A percentile compares a stretch with the other conserved stretches of the same genome.
These are phyloP conservation scores for Colletes gigas DNA, from an alignment of 1,140 invertebrate genomes.

Conservation along the genomic window DNA sequence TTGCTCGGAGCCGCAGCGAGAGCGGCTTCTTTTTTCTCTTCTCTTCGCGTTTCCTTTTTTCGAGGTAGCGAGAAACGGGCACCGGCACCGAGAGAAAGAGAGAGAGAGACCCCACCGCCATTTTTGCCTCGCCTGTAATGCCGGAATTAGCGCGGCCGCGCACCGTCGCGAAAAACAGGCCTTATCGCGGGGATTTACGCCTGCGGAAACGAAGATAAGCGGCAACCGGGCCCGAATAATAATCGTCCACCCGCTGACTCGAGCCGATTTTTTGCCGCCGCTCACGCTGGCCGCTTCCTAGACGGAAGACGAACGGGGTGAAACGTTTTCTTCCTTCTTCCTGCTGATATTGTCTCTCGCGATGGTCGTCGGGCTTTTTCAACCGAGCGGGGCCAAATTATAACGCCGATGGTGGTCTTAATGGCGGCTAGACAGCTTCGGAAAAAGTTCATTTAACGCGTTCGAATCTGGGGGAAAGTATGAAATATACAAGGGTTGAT, in stretches of 20 bases:
- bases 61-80: slow-evolving; percentile 30
- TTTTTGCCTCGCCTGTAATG: slow-evolving; percentile 70
- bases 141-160: slow-evolving; percentile 73
- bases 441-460: too few species aligned
- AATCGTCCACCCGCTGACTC: slow-evolving; percentile 22
- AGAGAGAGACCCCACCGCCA: slow-evolving; percentile 56
- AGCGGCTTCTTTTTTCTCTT: slow-evolving; percentile 68
- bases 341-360: not conserved
- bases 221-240: slow-evolving; percentile 35
- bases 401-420: too few species aligned
- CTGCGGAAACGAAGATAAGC: slow-evolving; percentile 48
- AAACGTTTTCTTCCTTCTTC: not conserved
- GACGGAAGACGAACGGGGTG: not conserved
- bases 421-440: too few species aligned
- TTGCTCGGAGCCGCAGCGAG: slow-evolving; percentile 72
- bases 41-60: slow-evolving; percentile 53
- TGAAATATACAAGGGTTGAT: too few species aligned
- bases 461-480: too few species aligned
- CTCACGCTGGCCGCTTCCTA: too few species aligned
- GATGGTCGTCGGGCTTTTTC: too few species aligned
- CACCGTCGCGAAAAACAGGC: slow-evolving; percentile 27
- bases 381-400: too few species aligned
- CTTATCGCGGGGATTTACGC: slow-evolving; percentile 61
- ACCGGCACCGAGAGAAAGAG: not conserved
- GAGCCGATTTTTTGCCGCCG: slow-evolving; percentile 1